Evolutionary conservation across 2,113 vertebrate species (phyloP).

Genomic region (Benitochromis conjunctus): DNA sequence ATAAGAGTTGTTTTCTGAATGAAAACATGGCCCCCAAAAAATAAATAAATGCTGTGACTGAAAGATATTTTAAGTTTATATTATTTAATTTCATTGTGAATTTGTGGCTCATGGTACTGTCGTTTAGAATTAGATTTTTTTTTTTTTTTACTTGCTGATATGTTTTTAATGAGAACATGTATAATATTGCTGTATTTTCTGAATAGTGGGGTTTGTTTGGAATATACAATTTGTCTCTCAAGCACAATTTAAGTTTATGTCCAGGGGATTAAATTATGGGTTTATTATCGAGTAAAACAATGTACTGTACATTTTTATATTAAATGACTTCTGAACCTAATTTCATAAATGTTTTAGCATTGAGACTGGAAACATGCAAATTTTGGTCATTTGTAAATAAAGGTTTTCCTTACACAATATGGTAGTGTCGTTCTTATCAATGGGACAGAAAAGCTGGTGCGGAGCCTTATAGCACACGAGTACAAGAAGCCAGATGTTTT

Average conservation of each 20-base stretch:
- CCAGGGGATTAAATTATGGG: constrained; percentile 78
- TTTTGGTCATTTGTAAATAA: constrained; percentile 79
- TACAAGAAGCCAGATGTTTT: not conserved
- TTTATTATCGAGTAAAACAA: constrained; percentile 67
- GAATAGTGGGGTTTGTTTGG: constrained; percentile 68
- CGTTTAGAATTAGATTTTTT: constrained; percentile 58
- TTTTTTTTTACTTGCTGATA: constrained; percentile 60
- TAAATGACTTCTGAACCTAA: constrained; percentile 73
- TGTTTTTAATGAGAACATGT: constrained; percentile 70
- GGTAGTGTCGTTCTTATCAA: not conserved
- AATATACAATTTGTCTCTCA: constrained; percentile 70
- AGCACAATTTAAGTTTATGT: constrained; percentile 77
- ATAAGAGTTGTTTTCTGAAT: constrained; percentile 63
- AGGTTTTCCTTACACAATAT: constrained; percentile 67
- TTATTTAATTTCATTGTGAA: constrained; percentile 81
- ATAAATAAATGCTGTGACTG: constrained; percentile 78
- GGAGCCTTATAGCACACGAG: not conserved
- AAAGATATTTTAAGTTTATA: constrained; percentile 76
- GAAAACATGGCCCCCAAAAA: constrained; percentile 70
- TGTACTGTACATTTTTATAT: constrained; percentile 80
- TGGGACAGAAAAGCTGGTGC: not conserved
- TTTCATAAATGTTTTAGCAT: constrained; percentile 77
- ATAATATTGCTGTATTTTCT: constrained; percentile 76
- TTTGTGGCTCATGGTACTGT: constrained; percentile 77
- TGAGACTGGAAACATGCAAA: constrained; percentile 72